Base-by-base conservation (phyloP, 2,888 invertebrate species). In the Drosophila monieri region DNA sequence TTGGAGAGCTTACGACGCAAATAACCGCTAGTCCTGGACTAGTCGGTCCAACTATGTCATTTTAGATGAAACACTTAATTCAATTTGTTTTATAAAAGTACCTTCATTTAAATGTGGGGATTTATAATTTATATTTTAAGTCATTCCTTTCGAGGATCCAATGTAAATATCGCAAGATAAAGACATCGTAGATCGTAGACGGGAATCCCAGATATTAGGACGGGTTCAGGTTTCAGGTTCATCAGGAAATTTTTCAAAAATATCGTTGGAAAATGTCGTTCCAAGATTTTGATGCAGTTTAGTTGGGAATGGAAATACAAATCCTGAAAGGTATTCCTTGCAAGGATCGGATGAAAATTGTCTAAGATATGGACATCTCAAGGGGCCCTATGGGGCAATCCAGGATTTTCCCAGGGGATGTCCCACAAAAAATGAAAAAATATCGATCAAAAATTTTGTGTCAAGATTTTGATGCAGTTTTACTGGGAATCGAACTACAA, bases 1-100 rank as follows among this genome's bases (percentile, higher is more conserved):
- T 8, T 43, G 66, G 51, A 43, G 21, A 18, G 18, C 39, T 8
- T 35, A 35, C 35, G 35, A 35, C 6, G 12, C 12, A n/a, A 3
- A 35, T 0, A 5, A n/a, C 5, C 35, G 27, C 35, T 35, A 35
- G 35, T 12, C 35, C 6, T n/a, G 18, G 41, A 43, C n/a, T n/a
- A 27, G 27, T 27, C 18, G 8, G 15, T 41, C 27, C 21, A n/a
- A n/a, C 9, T 9, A 35, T 35, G 2, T n/a, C 0, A 4, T n/a
- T 35, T 35, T n/a, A 12, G 35, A 12, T 10, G n/a, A n/a, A 0
- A 35, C 4, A 23, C 3, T 23, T 23, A 3, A 35, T 27, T 35
- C 2, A 35, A 35, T 35, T 35, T 35, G n/a, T 35, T 35, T 35
- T n/a, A 35, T 14, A n/a, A 35, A 35, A n/a, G 35, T 35, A 35